Base-by-base conservation (phyloP, 2,113 vertebrate species). In the Nannobrachium achirus region DNA sequence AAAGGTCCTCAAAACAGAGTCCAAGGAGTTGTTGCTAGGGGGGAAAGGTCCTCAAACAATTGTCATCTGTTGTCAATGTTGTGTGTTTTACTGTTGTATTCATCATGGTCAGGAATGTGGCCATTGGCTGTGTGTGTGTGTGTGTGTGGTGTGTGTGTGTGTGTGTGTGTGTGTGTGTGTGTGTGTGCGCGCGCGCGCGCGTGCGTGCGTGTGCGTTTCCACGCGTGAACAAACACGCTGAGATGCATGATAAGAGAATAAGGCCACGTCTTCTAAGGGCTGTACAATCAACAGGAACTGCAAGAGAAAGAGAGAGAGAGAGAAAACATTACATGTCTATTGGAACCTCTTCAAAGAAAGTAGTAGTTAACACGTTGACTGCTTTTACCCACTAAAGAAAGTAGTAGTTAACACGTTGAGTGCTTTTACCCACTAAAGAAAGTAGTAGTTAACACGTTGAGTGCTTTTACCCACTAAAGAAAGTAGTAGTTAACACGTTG, bases 181-280 rank as follows among this genome's bases (percentile, higher is more conserved):
- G 41, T 61, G 53, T 19, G 25, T 33, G 64, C 64, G 68, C n/a
- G 39, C 49, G 13, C 42, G 18, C 10, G 40, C 7, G 38, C 8
- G 38, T 66, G 63, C 45, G 63, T 42, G 49, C 14, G 49, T 50
- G 16, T 53, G 10, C 18, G 10, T 52, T 11, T 52, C 38, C 14
- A 19, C 38, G 25, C 41, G 10, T 52, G 80, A 85, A n/a, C n/a
- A n/a, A 79, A 77, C 79, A 86, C 78, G 86, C 83, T 83, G 86
- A 90, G 84, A 89, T 89, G 82, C 80, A 87, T 77, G 84, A 85
- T 80, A 81, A 87, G 79, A 87, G 85, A 89, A 78, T 92, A 93
- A 93, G 93, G 93, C 92, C 92, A 91, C 91, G 38, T 92, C 87
- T 85, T 92, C 85, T 73, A 77, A 85, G 86, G 86, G 84, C 86